Evolutionary conservation across 2,113 vertebrate genomes (phyloP).

Genomic region (Phylloscopus trochiloides): DNA sequence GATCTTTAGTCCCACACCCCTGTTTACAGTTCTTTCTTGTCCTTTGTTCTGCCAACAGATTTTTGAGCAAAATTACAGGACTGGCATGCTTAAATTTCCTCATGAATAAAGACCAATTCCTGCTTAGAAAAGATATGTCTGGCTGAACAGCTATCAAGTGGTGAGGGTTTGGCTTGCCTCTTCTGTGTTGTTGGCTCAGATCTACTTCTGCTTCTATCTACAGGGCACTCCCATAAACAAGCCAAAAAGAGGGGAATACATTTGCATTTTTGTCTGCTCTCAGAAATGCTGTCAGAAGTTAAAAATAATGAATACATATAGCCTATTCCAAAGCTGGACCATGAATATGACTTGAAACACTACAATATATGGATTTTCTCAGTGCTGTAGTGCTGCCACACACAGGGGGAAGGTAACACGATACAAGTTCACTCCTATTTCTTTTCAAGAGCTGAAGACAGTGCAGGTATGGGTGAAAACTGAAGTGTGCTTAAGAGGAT

Average conservation of each 20-base stretch:
- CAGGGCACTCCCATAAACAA: not conserved
- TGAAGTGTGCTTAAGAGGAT: not conserved
- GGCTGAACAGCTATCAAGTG: not conserved
- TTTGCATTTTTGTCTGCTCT: not conserved
- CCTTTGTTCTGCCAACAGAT: slow-evolving; percentile 6
- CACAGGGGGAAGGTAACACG: not conserved
- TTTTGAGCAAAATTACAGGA: slow-evolving; percentile 32
- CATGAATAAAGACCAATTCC: not conserved
- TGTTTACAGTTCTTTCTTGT: not conserved
- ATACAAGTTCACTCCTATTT: not conserved
- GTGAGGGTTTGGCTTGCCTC: not conserved
- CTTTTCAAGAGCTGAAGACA: not conserved
- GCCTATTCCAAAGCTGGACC: not conserved
- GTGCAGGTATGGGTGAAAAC: not conserved
- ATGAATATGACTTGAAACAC: not conserved
- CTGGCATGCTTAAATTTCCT: not conserved
- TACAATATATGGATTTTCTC: not conserved
- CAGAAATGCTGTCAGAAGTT: not conserved
- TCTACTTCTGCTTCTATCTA: not conserved
- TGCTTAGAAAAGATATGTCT: not conserved
- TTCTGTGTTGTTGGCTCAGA: not conserved
- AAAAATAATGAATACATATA: not conserved
- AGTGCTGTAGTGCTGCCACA: not conserved
- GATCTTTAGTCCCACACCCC: not conserved
- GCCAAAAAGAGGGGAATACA: not conserved